Evolutionary conservation across 2,113 vertebrate genomes (phyloP), one percentile per base, ranked within the genome.

Genomic region (Poeciliopsis prolifica): DNA sequence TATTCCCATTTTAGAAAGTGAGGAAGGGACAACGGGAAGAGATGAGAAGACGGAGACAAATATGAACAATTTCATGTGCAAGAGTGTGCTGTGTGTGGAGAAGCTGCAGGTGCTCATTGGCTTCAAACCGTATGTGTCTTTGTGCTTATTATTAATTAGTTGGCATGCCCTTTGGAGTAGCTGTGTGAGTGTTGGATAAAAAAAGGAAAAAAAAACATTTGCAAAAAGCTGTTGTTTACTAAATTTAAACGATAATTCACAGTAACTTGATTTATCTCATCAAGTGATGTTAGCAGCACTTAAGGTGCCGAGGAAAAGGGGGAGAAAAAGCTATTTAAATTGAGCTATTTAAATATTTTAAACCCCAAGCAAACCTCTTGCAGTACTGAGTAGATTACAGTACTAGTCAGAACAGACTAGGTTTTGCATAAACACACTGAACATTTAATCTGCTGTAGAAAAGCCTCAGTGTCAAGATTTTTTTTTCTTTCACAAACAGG

Each of bases 1-100:
- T 91, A 88, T 91, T 90, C 88, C 82, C 64, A 75, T 91, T 92
- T 92, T 92, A 89, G 91, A 76, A 82, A 83, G 85, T 66, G 68
- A 70, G 35, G 65, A 65, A 63, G 75, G 63, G 72, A 58, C 72
- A 60, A 60, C 58, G 67, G 79, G 5, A 72, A 62, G 82, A 31
- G 82, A 42, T 58, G 68, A 77, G 33, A 69, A 73, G 79, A 76
- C 62, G 12, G 37, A 80, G 82, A 87, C 78, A 84, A 87, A 87
- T 86, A 78, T 70, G 81, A 75, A 75, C 51, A 67, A 67, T 77
- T 74, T 51, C 60, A 60, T 26, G 62, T 3, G 37, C 68, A 37
- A 24, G 30, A 17, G 66, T 22, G 69, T 63, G 10, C n/a, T 8
- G 19, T 68, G 33, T 37, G 62, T 66, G 42, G 40, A 84, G 75